A percentile compares a stretch with the other conserved stretches of the same genome.
phyloP scores from a whole-genome alignment of 2,888 invertebrate species.

The Cryptus armator region DNA sequence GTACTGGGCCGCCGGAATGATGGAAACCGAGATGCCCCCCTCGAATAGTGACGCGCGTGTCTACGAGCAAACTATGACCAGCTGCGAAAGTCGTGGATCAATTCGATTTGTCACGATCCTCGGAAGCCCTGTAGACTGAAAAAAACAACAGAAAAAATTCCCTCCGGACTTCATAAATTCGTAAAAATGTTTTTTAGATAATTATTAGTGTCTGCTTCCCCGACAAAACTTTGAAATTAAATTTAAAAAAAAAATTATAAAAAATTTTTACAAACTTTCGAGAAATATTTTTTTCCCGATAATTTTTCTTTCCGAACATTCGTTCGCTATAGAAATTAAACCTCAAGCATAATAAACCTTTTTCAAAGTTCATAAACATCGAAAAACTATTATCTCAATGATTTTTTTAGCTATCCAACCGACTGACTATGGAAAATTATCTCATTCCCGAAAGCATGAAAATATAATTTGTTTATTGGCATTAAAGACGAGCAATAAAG shows the following conservation, averaged over 20 bases:
- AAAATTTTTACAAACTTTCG: background rate
- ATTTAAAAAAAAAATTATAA: background rate
- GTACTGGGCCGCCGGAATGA: constrained; percentile 60
- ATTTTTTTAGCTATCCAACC: background rate
- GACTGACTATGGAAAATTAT: background rate
- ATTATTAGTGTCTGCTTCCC: too few relatives aligned
- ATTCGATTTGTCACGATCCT: constrained; percentile 42
- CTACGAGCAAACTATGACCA: constrained; percentile 8
- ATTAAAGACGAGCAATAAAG: constrained; percentile 41
- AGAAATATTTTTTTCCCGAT: background rate
- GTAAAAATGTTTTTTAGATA: background rate
- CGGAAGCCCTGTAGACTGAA: background rate
- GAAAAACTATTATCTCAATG: background rate
- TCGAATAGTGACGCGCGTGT: constrained; percentile 43
- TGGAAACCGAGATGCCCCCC: constrained; percentile 67
- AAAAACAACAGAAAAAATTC: background rate
- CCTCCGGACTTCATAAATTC: background rate
- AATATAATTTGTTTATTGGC: constrained; percentile 9
- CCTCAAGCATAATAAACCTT: background rate
- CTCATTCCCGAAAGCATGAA: background rate
- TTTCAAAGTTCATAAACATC: background rate
- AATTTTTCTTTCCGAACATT: too few relatives aligned
- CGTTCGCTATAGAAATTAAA: background rate
- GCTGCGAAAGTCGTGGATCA: constrained; percentile 46
- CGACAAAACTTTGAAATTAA: too few relatives aligned